Evolutionary conservation across 1,140 invertebrate genomes (phyloP).

Genomic region (Nymphalis io): DNA sequence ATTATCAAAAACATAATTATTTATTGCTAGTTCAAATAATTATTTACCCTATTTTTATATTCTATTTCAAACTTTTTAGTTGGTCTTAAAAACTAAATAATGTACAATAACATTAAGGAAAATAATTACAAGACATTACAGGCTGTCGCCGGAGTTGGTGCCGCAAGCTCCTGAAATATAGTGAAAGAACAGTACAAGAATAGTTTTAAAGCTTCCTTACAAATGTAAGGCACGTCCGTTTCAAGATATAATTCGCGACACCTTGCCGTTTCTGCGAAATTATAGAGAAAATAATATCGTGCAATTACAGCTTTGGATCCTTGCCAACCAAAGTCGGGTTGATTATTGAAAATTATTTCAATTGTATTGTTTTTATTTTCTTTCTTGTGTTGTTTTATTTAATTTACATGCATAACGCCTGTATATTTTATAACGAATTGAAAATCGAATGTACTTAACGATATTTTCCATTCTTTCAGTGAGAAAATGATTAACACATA

Average conservation of each 20-base stretch:
- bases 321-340: neutral
- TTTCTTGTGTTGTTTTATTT: neutral
- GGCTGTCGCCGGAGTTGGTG: neutral
- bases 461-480: no score
- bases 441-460: no score
- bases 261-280: conserved; percentile 9
- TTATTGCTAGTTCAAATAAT: no score
- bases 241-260: conserved; percentile 16
- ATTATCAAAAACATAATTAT: no score
- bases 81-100: neutral
- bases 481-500: no score
- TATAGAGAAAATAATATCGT: conserved; percentile 4
- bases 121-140: conserved; percentile 11
- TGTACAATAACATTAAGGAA: conserved; percentile 8
- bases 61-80: no score
- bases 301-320: neutral
- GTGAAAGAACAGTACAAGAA: neutral
- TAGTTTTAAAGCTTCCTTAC: conserved; percentile 16
- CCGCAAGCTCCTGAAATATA: neutral
- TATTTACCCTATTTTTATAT: no score
- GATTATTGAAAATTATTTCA: conserved; percentile 5
- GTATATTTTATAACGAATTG: no score
- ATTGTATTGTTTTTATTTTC: neutral
- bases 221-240: conserved; percentile 23
- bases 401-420: no score